A percentile compares a stretch with the other conserved stretches of the same genome.
Evolutionary conservation across 2,797 vertebrate genomes (phyloP).

Genomic region (Catamblyrhynchus diadema): DNA sequence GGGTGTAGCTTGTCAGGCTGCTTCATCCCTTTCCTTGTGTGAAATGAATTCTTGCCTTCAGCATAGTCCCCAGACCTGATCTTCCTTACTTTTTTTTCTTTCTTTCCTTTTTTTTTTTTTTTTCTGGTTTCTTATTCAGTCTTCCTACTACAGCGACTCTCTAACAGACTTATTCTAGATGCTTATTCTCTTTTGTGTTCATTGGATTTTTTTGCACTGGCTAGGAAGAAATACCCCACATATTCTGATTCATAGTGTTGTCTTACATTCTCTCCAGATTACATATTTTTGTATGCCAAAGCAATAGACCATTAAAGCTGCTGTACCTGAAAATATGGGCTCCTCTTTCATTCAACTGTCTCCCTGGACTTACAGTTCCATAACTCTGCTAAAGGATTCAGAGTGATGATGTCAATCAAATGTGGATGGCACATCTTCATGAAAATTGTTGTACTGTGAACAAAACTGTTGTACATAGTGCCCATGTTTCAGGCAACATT

Average conservation of each 20-base stretch:
- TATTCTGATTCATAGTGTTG: not conserved
- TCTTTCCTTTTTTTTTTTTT: not conserved
- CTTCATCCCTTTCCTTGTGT: not conserved
- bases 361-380: not conserved
- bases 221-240: not conserved
- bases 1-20: not conserved
- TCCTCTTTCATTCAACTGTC: not conserved
- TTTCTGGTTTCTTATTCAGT: not conserved
- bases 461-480: not conserved
- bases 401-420: not conserved
- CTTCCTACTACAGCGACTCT: not conserved
- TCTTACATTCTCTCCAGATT: not conserved
- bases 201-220: not conserved
- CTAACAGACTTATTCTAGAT: not conserved
- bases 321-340: not conserved
- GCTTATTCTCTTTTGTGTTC: not conserved
- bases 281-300: not conserved
- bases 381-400: not conserved
- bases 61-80: not conserved
- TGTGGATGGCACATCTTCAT: not conserved
- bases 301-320: not conserved
- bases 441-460: constrained; percentile 28
- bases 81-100: not conserved
- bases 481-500: constrained; percentile 13
- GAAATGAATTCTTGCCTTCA: constrained; percentile 5